These are phyloP conservation scores for Philaethria dido DNA, from an alignment of 2,888 invertebrate genomes.

Conservation along the genomic window DNA sequence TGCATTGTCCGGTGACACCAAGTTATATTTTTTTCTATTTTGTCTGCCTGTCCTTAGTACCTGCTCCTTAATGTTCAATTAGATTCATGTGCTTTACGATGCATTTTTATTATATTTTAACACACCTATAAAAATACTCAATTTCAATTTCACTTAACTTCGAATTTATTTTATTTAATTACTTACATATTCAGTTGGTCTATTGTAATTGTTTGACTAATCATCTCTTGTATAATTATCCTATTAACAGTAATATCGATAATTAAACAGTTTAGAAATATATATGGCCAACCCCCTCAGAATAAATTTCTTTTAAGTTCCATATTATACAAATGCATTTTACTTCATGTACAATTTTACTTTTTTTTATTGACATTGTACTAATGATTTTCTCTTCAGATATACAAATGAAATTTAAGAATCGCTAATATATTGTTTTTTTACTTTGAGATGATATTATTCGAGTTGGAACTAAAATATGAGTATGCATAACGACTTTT, in stretches of 20 bases:
- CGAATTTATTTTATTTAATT: conserved; percentile 3
- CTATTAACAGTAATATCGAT: not conserved
- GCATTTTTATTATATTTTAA: conserved; percentile 27
- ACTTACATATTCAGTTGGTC: conserved; percentile 3
- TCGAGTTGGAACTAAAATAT: conserved; percentile 8
- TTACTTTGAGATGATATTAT: conserved; percentile 1
- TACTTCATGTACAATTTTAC: not conserved
- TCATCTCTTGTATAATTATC: not conserved
- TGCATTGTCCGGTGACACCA: conserved; percentile 16
- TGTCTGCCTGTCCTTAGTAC: not conserved
- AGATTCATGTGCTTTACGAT: conserved; percentile 20
- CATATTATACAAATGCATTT: not conserved
- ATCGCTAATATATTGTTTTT: not conserved
- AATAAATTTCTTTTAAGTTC: not conserved
- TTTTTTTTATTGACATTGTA: conserved; percentile 1
- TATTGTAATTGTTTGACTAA: not conserved
- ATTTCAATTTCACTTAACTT: conserved; percentile 13
- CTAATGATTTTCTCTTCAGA: not conserved
- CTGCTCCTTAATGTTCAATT: conserved; percentile 4
- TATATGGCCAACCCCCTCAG: not conserved
- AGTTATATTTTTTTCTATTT: conserved; percentile 16
- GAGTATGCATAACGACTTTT: not conserved
- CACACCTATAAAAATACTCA: conserved; percentile 30
- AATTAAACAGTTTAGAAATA: not conserved
- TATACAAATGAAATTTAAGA: not conserved